Percentiles rank a stretch among this genome's conserved stretches.
Conservation (phyloP, 2,888 invertebrate species). For the Spodoptera exigua region DNA sequence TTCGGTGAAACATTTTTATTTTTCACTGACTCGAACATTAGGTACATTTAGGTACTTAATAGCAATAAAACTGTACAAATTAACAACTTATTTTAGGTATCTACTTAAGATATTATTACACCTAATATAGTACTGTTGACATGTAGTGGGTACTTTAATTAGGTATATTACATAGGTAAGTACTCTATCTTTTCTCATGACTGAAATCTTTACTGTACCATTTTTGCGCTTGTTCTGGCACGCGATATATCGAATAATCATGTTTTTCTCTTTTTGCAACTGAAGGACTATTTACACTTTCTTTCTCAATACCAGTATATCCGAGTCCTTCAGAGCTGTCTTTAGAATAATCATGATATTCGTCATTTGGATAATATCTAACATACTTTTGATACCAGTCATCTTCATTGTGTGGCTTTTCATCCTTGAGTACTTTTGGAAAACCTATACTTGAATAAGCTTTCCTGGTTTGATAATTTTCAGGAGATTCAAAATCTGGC, state of each 20-base stretch:
- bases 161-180: no score
- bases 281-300: slow-evolving; percentile 21
- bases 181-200: slow-evolving; percentile 21
- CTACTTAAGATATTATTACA: neutral
- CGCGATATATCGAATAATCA: slow-evolving; percentile 15
- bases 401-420: slow-evolving; percentile 16
- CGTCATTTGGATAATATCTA: slow-evolving; percentile 31
- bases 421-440: slow-evolving; percentile 10
- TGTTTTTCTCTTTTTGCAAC: slow-evolving; percentile 17
- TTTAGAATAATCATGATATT: slow-evolving; percentile 36
- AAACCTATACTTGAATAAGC: slow-evolving; percentile 5
- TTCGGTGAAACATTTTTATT: no score
- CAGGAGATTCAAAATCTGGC: slow-evolving; percentile 19
- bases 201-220: slow-evolving; percentile 28
- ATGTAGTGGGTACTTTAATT: no score
- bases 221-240: slow-evolving; percentile 20
- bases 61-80: slow-evolving; percentile 37
- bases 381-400: slow-evolving; percentile 33
- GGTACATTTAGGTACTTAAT: slow-evolving; percentile 13
- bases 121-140: no score
- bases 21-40: no score
- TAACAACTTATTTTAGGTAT: slow-evolving; percentile 14
- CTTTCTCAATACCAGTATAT: slow-evolving; percentile 12
- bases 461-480: slow-evolving; percentile 16
- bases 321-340: slow-evolving; percentile 14